Conservation (phyloP, 2,888 invertebrate genomes). For the Tuta absoluta region DNA sequence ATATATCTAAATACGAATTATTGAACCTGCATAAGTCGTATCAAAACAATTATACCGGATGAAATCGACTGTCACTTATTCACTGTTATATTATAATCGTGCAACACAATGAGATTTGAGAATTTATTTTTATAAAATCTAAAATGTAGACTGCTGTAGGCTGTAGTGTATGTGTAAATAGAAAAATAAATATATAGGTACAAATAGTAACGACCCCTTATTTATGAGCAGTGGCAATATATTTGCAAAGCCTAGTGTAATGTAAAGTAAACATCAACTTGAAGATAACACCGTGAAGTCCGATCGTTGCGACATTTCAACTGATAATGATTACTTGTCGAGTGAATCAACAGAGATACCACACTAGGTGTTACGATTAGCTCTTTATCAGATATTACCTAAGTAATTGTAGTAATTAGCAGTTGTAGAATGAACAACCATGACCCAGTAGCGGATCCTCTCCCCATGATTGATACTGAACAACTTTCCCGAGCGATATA, state of each 20-base stretch:
- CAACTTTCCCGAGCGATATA: not conserved
- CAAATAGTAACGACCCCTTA: not conserved
- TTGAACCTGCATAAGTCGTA: not conserved
- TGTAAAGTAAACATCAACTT: constrained; percentile 34
- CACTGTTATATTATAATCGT: not conserved
- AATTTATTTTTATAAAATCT: not conserved
- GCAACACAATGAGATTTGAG: not conserved
- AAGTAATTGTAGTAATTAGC: constrained; percentile 42
- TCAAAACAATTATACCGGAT: not conserved
- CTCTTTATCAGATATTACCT: constrained; percentile 44
- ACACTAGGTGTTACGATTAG: constrained; percentile 43
- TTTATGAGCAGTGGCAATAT: not conserved
- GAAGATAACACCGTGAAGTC: constrained; percentile 40
- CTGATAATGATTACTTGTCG: constrained; percentile 39
- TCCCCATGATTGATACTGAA: not conserved
- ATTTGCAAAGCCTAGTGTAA: constrained; percentile 28
- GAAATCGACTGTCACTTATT: not conserved
- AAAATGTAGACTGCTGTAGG: too few relatives aligned
- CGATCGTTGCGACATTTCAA: constrained; percentile 41
- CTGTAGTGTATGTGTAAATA: too few relatives aligned
- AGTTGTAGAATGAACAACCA: constrained; percentile 4
- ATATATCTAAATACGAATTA: not conserved
- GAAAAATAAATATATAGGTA: too few relatives aligned
- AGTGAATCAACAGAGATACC: constrained; percentile 43
- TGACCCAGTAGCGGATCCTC: not conserved